Evolutionary conservation across 2,797 vertebrate species (phyloP).

Genomic region (Acipenser oxyrinchus): DNA sequence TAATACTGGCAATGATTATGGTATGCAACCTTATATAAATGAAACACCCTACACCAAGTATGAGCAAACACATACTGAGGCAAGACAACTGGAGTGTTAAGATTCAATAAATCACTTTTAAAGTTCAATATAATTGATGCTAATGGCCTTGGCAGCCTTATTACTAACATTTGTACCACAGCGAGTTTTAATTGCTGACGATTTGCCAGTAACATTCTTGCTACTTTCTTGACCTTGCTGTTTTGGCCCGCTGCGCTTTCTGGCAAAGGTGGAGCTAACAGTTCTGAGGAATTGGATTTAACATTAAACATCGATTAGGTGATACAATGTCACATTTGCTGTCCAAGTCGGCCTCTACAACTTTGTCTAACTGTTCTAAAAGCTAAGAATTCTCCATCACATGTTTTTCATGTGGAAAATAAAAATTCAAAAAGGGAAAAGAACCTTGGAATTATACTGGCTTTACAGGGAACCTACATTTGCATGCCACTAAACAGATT

Average conservation of each 20-base stretch:
- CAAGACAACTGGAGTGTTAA: neutral
- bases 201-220: slow-evolving; percentile 38
- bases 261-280: neutral
- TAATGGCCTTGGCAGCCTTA: slow-evolving; percentile 9
- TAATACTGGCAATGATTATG: no score
- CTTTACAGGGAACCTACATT: no score
- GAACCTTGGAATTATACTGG: no score
- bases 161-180: slow-evolving; percentile 15
- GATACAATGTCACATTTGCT: neutral
- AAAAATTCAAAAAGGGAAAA: no score
- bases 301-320: slow-evolving; percentile 7
- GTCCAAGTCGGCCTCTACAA: no score
- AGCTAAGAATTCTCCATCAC: no score
- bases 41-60: no score
- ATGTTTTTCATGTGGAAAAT: no score
- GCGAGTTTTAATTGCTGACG: slow-evolving; percentile 34
- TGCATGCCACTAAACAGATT: no score
- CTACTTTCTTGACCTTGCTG: slow-evolving; percentile 44
- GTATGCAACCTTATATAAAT: no score
- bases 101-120: neutral
- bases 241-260: slow-evolving; percentile 26
- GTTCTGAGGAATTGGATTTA: slow-evolving; percentile 7
- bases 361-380: no score
- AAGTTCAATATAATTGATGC: neutral
- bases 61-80: no score